phyloP scores from a whole-genome alignment of 2,797 vertebrate genomes.

The Onychomys arenicola region DNA sequence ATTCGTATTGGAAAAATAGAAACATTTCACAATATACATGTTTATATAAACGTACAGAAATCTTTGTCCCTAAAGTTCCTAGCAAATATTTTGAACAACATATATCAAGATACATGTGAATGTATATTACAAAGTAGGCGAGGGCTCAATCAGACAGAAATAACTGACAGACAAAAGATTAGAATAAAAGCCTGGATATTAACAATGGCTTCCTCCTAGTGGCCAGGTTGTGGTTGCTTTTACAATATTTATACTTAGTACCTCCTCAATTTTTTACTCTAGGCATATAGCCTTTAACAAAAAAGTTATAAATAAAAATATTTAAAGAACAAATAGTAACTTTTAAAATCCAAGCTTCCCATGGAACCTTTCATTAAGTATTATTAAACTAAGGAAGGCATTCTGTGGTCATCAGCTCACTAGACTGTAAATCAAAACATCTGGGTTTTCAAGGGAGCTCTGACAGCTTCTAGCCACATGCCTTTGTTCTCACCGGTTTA shows the following conservation, averaged over 20 bases:
- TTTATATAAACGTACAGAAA: not conserved
- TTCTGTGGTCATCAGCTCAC: conserved; percentile 52
- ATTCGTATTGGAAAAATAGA: not conserved
- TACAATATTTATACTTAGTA: not conserved
- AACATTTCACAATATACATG: not conserved
- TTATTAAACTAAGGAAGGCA: conserved; percentile 47
- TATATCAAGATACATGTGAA: not conserved
- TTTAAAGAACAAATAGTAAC: not conserved
- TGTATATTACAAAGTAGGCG: not conserved
- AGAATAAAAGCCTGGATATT: not conserved
- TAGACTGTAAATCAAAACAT: conserved; percentile 58
- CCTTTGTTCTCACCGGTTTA: conserved; percentile 64
- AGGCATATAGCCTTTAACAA: not conserved
- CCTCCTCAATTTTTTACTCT: not conserved
- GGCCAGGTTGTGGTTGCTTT: not conserved
- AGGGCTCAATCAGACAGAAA: not conserved
- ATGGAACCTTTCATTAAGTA: conserved; percentile 18
- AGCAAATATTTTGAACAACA: not conserved
- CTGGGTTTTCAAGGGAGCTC: conserved; percentile 59
- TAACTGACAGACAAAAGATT: not conserved
- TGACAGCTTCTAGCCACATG: conserved; percentile 20
- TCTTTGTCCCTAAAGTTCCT: not conserved
- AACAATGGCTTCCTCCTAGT: not conserved
- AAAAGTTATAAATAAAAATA: conserved; percentile 25
- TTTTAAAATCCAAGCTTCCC: not conserved